A percentile compares a stretch with the other conserved stretches of the same genome.
Conservation (phyloP, 2,113 vertebrate species). For the Erpornis zantholeuca region DNA sequence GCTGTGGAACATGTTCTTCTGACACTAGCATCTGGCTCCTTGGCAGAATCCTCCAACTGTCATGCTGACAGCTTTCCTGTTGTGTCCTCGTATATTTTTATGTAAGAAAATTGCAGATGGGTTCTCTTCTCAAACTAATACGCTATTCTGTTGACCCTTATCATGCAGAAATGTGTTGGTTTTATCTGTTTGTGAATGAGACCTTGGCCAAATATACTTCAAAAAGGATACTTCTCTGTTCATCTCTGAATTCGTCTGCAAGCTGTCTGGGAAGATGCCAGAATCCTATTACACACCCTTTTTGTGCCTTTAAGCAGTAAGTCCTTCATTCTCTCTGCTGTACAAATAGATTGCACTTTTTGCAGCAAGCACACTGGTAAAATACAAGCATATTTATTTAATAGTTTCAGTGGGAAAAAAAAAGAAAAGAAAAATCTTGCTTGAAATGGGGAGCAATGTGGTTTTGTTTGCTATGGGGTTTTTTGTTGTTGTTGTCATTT, state of each 20-base stretch:
- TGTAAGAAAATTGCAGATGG: constrained; percentile 65
- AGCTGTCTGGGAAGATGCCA: constrained; percentile 69
- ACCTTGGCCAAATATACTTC: constrained; percentile 63
- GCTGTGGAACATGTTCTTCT: constrained; percentile 76
- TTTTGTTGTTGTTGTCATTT: not conserved
- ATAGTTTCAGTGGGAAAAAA: constrained; percentile 36
- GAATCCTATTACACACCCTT: constrained; percentile 66
- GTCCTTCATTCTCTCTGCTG: constrained; percentile 60
- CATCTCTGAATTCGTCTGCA: constrained; percentile 67
- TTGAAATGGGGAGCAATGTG: not conserved
- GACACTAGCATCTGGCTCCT: constrained; percentile 72
- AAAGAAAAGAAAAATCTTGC: not conserved
- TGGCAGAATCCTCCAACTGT: constrained; percentile 70
- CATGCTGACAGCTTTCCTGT: constrained; percentile 73
- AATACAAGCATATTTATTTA: constrained; percentile 59
- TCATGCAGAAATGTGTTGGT: constrained; percentile 61
- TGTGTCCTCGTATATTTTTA: constrained; percentile 70
- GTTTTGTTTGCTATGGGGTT: not conserved
- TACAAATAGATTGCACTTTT: constrained; percentile 71
- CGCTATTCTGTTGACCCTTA: constrained; percentile 61
- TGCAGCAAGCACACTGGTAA: constrained; percentile 59
- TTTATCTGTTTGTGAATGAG: constrained; percentile 58
- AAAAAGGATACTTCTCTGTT: constrained; percentile 57
- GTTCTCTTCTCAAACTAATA: constrained; percentile 61
- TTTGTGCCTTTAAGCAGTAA: constrained; percentile 67